phyloP scores from a whole-genome alignment of 2,113 vertebrate species.

The Tragulus kanchil region DNA sequence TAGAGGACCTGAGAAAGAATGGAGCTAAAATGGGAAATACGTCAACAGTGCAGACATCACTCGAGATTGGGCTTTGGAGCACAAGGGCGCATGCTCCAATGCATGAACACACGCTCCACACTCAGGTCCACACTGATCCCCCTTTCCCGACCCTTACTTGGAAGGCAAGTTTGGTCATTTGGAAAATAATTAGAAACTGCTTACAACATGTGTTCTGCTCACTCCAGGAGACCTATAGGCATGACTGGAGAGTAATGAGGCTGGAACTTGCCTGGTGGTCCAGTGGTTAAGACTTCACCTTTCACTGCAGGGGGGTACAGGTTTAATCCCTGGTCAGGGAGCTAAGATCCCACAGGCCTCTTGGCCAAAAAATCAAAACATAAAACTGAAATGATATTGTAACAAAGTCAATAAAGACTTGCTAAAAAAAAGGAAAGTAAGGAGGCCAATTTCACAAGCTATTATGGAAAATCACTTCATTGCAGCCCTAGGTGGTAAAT shows the following conservation, averaged over 20 bases:
- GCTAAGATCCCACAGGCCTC: not conserved
- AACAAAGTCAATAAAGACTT: not conserved
- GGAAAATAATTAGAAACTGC: slow-evolving; percentile 11
- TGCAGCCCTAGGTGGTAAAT: not conserved
- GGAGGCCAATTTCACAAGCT: not conserved
- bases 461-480: slow-evolving; percentile 14
- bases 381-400: not conserved
- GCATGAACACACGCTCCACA: no score
- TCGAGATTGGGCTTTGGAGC: not conserved
- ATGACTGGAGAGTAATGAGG: not conserved
- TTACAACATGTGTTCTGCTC: slow-evolving; percentile 31
- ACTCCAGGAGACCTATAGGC: not conserved
- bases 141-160: slow-evolving; percentile 59
- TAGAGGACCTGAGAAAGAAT: not conserved
- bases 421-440: not conserved
- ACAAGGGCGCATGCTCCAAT: not conserved
- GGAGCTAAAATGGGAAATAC: not conserved
- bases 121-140: not conserved
- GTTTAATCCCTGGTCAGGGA: not conserved
- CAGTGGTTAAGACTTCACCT: not conserved
- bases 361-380: not conserved
- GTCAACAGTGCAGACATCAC: not conserved
- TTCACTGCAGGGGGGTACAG: not conserved
- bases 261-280: not conserved
- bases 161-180: not conserved